phyloP scores from a whole-genome alignment of 2,113 vertebrate species.

The Vulpes vulpes region DNA sequence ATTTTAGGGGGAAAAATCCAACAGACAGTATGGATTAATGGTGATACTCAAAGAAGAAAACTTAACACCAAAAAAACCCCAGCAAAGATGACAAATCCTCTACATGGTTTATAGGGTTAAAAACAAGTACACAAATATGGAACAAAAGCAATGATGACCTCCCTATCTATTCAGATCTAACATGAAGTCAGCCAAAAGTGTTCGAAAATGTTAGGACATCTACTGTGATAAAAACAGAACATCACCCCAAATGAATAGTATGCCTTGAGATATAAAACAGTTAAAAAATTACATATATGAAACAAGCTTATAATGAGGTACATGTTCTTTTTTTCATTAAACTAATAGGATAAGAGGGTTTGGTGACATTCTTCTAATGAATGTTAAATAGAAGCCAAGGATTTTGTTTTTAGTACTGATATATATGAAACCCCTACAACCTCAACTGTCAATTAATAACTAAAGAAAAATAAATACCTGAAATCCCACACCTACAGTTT shows the following conservation, averaged over 20 bases:
- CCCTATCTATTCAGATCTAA: not conserved
- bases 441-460: not conserved
- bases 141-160: not conserved
- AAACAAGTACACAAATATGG: not conserved
- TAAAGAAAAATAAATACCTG: conserved; percentile 2
- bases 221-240: not conserved
- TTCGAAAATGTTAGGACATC: not conserved
- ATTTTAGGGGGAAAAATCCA: not conserved
- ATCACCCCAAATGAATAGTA: not conserved
- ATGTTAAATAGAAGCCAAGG: not conserved
- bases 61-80: not conserved
- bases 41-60: not conserved
- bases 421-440: not conserved
- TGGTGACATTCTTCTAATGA: not conserved
- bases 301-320: not conserved
- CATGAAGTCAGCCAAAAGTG: not conserved
- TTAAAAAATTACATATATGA: not conserved
- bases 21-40: not conserved
- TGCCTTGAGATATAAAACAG: not conserved
- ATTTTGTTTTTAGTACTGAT: not conserved
- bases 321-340: not conserved
- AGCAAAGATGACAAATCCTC: not conserved
- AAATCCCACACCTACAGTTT: not conserved
- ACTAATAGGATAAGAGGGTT: not conserved
- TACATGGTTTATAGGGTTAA: not conserved